A percentile compares a stretch with the other conserved stretches of the same genome.
Conservation (phyloP, 2,888 invertebrate species). For the Nebria salina region DNA sequence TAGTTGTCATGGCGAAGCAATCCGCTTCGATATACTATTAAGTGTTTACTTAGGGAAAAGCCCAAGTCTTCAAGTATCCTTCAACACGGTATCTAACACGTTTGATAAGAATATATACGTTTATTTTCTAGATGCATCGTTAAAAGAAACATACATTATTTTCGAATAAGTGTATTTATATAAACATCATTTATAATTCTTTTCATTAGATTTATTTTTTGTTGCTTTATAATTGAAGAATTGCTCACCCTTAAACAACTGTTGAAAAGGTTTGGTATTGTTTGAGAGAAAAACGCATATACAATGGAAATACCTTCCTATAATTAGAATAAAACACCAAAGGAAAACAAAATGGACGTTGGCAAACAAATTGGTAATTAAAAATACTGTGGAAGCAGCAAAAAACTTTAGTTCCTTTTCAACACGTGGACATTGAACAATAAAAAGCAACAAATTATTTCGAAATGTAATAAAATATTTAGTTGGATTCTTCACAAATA, state of each 20-base stretch:
- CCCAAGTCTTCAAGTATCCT: constrained; percentile 15
- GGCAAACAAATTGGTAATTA: constrained; percentile 22
- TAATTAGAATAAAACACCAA: neutral
- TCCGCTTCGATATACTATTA: constrained; percentile 15
- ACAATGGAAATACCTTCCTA: neutral
- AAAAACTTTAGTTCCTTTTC: constrained; percentile 3
- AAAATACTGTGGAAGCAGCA: constrained; percentile 8
- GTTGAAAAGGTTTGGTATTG: neutral
- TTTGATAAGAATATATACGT: neutral
- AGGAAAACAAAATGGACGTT: neutral
- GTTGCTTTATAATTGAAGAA: neutral
- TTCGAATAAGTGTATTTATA: no score
- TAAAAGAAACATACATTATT: no score
- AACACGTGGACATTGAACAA: neutral
- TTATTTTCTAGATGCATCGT: no score
- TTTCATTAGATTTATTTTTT: neutral
- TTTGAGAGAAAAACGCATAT: neutral
- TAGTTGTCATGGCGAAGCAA: constrained; percentile 36
- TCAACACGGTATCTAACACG: neutral
- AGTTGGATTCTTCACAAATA: no score
- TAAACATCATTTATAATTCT: no score
- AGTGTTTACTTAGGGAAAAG: constrained; percentile 25
- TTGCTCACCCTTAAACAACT: neutral
- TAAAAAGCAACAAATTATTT: neutral
- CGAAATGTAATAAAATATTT: no score